Evolutionary conservation across 2,113 vertebrate genomes (phyloP).

Genomic region (Pardalotus punctatus): DNA sequence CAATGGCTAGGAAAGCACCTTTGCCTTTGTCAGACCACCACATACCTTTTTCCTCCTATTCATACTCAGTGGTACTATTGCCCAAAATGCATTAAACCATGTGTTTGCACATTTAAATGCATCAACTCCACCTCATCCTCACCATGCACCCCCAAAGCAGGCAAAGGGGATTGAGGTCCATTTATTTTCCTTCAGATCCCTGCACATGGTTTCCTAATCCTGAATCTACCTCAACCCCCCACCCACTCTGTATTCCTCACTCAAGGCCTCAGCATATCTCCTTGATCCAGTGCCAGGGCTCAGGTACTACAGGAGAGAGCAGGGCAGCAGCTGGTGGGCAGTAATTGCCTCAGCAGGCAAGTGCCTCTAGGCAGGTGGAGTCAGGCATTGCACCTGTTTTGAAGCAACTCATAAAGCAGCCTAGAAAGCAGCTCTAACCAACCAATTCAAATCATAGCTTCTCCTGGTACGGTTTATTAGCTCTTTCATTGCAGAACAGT

Average conservation of each 20-base stretch:
- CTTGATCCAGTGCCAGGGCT: not conserved
- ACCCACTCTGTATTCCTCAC: not conserved
- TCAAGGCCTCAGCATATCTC: not conserved
- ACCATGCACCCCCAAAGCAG: not conserved
- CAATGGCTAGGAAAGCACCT: not conserved
- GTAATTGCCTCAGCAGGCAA: not conserved
- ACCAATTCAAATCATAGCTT: rapidly evolving
- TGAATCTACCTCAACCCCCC: not conserved
- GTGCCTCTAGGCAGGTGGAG: not conserved
- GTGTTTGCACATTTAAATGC: not conserved
- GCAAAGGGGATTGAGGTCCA: not conserved
- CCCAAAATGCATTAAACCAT: not conserved
- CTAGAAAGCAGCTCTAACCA: not conserved
- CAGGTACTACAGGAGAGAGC: not conserved
- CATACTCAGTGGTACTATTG: not conserved
- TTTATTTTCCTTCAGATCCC: not conserved
- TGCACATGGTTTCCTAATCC: not conserved
- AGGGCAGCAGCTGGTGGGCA: not conserved
- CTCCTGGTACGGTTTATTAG: not conserved
- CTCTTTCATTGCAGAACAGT: not conserved
- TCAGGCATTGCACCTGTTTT: not conserved
- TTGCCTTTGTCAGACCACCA: not conserved
- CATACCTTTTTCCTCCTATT: not conserved
- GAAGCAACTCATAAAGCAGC: not conserved
- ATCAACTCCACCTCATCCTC: not conserved